A percentile compares a stretch with the other conserved stretches of the same genome.
These are phyloP conservation scores for Manis javanica DNA, from an alignment of 2,797 vertebrate genomes.

Conservation along the genomic window DNA sequence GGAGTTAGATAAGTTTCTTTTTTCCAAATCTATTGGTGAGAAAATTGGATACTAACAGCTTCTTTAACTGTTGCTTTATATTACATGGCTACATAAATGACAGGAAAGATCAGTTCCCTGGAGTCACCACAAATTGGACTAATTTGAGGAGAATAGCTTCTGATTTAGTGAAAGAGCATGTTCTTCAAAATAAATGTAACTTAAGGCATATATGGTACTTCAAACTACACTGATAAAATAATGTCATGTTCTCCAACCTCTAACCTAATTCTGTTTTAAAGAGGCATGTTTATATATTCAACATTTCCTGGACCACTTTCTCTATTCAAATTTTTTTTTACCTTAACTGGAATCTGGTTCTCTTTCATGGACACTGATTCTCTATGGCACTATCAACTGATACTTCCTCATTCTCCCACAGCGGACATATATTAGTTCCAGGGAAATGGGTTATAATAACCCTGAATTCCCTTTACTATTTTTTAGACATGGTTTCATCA, in stretches of 20 bases:
- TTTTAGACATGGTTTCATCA: neutral
- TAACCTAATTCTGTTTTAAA: neutral
- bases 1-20: slow-evolving; percentile 41
- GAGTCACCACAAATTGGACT: slow-evolving; percentile 3
- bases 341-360: neutral
- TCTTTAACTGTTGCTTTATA: slow-evolving; percentile 59
- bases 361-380: neutral
- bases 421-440: neutral
- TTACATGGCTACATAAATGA: slow-evolving; percentile 26
- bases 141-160: slow-evolving; percentile 19
- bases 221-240: neutral
- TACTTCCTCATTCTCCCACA: neutral
- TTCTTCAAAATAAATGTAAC: neutral
- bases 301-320: neutral
- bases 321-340: neutral
- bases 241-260: neutral
- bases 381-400: neutral
- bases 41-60: slow-evolving; percentile 18
- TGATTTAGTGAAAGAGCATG: neutral
- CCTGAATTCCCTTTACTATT: neutral
- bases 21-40: slow-evolving; percentile 23
- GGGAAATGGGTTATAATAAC: neutral
- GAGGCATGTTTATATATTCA: neutral
- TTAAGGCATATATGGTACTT: neutral
- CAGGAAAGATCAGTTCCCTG: neutral